These are phyloP conservation scores for Sapajus apella DNA, from an alignment of 2,113 vertebrate genomes.

Conservation along the genomic window DNA sequence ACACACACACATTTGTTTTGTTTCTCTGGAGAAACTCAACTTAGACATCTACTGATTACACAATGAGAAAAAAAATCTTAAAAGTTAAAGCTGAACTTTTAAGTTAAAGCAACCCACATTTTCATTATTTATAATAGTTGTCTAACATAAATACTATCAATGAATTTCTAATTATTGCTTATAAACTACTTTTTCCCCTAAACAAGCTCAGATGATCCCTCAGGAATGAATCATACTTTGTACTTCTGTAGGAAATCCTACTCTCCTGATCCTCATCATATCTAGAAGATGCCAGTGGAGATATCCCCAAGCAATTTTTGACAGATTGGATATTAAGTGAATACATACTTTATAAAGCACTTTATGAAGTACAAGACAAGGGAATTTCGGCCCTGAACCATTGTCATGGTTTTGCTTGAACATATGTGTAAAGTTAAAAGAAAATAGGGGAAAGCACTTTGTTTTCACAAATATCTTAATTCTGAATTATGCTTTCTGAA, in stretches of 20 bases:
- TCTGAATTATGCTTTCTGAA: conserved; percentile 22
- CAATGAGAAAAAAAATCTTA: not conserved
- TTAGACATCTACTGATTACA: not conserved
- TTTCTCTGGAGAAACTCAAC: not conserved
- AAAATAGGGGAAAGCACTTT: conserved; percentile 29
- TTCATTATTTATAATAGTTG: not conserved
- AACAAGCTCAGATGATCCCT: not conserved
- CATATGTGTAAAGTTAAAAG: not conserved
- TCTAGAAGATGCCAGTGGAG: not conserved
- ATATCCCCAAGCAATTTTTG: not conserved
- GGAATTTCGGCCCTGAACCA: not conserved
- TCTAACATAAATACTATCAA: not conserved
- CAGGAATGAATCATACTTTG: not conserved
- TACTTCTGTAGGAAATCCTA: not conserved
- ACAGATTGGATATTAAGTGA: not conserved
- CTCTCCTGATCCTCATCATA: not conserved
- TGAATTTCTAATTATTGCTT: not conserved
- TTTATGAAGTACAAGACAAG: not conserved
- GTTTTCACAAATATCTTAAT: conserved; percentile 19
- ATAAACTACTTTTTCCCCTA: not conserved
- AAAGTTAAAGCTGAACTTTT: conserved; percentile 31
- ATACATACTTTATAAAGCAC: not conserved
- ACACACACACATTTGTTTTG: not conserved
- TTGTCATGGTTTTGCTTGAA: not conserved
- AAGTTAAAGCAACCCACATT: not conserved